phyloP scores from a whole-genome alignment of 2,113 vertebrate genomes.

The chimpanzee (Pan troglodytes) region DNA sequence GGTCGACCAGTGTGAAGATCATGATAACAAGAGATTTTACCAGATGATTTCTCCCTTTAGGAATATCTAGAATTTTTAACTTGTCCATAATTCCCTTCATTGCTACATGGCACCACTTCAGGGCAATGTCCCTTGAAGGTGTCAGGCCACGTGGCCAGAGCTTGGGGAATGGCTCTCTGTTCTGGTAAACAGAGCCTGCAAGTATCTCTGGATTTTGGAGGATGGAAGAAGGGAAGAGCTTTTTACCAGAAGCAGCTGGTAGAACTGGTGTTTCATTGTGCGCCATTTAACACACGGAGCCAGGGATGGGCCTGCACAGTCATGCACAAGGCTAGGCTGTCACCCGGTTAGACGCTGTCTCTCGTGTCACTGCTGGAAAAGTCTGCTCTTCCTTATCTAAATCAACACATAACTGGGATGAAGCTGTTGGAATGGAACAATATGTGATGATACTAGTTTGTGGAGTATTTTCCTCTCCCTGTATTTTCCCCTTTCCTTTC shows the following conservation, averaged over 20 bases:
- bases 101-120: background rate
- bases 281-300: background rate
- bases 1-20: background rate
- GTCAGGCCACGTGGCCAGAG: too few relatives aligned
- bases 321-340: fast-evolving
- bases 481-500: background rate
- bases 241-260: background rate
- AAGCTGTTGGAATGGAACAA: background rate
- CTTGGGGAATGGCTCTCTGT: background rate
- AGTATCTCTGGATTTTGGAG: too few relatives aligned
- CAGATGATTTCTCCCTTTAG: background rate
- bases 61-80: background rate
- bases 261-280: background rate
- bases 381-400: too few relatives aligned
- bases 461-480: background rate
- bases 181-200: background rate
- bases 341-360: background rate
- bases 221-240: too few relatives aligned
- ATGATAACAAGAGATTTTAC: background rate
- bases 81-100: background rate
- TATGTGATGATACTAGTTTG: background rate
- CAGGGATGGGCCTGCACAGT: fast-evolving
- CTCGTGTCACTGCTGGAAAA: background rate
- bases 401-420: fast-evolving
- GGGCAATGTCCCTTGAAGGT: background rate